Percentiles rank a stretch among this genome's conserved stretches.
These are phyloP conservation scores for Diploscapter pachys DNA, from an alignment of 1,140 invertebrate genomes.

Conservation along the genomic window DNA sequence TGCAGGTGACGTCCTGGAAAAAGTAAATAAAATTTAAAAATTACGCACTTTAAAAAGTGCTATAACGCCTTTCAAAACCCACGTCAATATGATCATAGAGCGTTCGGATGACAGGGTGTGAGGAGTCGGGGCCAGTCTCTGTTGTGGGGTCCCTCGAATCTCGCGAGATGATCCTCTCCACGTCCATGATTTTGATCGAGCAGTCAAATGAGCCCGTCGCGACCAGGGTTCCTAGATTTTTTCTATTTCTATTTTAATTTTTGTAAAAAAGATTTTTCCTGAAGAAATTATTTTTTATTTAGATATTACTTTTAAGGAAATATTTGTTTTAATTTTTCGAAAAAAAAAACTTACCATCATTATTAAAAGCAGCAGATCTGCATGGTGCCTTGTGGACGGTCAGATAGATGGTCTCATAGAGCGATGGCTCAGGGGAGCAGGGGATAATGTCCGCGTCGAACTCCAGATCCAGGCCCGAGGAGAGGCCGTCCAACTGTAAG, in stretches of 20 bases:
- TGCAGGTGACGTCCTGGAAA: constrained; percentile 79
- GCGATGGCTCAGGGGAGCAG: constrained; percentile 80
- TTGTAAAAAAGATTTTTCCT: too few relatives aligned
- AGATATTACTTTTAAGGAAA: neutral
- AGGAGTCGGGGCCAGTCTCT: constrained; percentile 67
- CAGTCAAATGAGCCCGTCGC: constrained; percentile 96
- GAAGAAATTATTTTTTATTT: too few relatives aligned
- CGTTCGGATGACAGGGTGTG: constrained; percentile 92
- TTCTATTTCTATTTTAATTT: too few relatives aligned
- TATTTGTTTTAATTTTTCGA: neutral
- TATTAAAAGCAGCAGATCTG: constrained; percentile 85
- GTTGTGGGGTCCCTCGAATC: constrained; percentile 46
- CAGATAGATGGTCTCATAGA: constrained; percentile 95
- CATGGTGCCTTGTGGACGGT: constrained; percentile 97
- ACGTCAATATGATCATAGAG: constrained; percentile 92
- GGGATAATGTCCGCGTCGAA: constrained; percentile 82
- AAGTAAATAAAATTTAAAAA: neutral
- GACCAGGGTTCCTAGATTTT: constrained; percentile 73
- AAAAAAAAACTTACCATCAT: constrained; percentile 68
- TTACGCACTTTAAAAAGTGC: neutral
- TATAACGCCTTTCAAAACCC: constrained; percentile 24
- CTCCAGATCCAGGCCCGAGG: constrained; percentile 77
- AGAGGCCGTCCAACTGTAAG: constrained; percentile 44
- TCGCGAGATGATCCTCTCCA: constrained; percentile 87
- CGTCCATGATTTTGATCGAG: constrained; percentile 95